Base-by-base conservation (phyloP, 2,797 vertebrate genomes). In the Macrochelys suwanniensis region DNA sequence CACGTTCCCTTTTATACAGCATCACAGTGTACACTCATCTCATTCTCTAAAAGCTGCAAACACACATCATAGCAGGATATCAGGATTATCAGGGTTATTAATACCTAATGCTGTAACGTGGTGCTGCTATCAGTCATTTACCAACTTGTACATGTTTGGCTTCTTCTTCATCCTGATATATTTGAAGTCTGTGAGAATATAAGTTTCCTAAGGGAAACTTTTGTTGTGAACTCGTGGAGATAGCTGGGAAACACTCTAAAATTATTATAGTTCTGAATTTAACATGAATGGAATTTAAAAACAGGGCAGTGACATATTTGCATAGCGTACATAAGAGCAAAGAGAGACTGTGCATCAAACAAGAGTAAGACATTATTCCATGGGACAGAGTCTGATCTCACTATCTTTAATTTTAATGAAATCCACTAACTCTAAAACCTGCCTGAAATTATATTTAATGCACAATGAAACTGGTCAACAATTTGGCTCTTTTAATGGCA, bases 401-500 rank as follows among this genome's bases (percentile, higher is more conserved):
- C 23, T 7, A 33, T 54, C 71, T 49, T 11, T 49, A 25, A 54
- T 82, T 51, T 87, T 90, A 37, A 61, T 74, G 59, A 96, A n/a
- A 1, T 53, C 49, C 31, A 37, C 80, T 42, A 25, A 78, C 19
- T 85, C 1, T 82, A 94, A 76, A 89, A 33, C 23, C 11, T 92
- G 80, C 50, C 28, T 47, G 5, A 95, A 88, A 94, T 54, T 84
- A 85, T 89, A 8, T 89, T 94, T 93, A 50, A 51, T 88, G 45
- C 59, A 33, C 79, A 88, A 85, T 49, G 11, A 54, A 86, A 85
- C 26, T 84, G 33, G 4, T 54, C 76, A 96, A 54, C 2, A 95
- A 93, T 93, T 33, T 85, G 23, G 56, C 50, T 91, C 12, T 89
- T 3, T 90, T 93, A 90, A 93, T 21, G 8, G 47, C 31, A 89